Percentiles rank a stretch among this genome's conserved stretches.
These are phyloP conservation scores for Microctenopoma stevenorrisi DNA, from an alignment of 2,797 vertebrate genomes.

Conservation along the genomic window DNA sequence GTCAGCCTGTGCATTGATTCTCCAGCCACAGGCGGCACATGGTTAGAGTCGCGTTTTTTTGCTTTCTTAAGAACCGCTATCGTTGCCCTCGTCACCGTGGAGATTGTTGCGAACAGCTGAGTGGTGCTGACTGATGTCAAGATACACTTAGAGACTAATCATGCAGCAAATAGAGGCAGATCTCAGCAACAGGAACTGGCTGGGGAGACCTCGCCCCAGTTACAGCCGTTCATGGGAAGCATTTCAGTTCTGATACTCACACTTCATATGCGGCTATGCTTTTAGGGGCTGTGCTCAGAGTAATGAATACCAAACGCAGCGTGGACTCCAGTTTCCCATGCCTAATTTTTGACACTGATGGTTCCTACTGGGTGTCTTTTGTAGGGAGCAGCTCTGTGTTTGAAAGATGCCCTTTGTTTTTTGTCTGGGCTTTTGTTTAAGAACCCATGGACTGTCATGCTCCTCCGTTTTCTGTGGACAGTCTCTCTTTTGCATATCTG, in stretches of 20 bases:
- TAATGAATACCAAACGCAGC: conserved; percentile 47
- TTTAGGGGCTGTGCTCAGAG: conserved; percentile 43
- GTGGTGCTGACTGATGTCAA: conserved; percentile 72
- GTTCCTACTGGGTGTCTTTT: conserved; percentile 25
- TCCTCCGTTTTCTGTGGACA: conserved; percentile 43
- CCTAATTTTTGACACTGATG: conserved; percentile 35
- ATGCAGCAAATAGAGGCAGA: conserved; percentile 78
- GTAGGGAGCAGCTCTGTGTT: conserved; percentile 17
- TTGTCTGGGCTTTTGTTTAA: conserved; percentile 36
- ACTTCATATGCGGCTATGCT: conserved; percentile 41
- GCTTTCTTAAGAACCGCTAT: conserved; percentile 51
- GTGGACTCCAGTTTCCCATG: conserved; percentile 32
- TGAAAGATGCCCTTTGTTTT: conserved; percentile 47
- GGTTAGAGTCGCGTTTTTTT: conserved; percentile 66
- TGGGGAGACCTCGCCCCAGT: conserved; percentile 51
- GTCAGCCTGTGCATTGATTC: conserved; percentile 64
- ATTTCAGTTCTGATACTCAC: conserved; percentile 66
- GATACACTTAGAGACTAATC: conserved; percentile 80
- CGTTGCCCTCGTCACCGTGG: conserved; percentile 63
- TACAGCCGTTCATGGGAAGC: conserved; percentile 67
- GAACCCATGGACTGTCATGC: conserved; percentile 30
- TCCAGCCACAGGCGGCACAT: conserved; percentile 58
- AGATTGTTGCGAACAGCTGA: conserved; percentile 62
- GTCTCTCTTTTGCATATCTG: conserved; percentile 51
- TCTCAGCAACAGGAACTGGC: conserved; percentile 65